Percentiles rank a stretch among this genome's conserved stretches.
Conservation (phyloP, 2,888 invertebrate genomes). For the Tolmerus cingulatus region DNA sequence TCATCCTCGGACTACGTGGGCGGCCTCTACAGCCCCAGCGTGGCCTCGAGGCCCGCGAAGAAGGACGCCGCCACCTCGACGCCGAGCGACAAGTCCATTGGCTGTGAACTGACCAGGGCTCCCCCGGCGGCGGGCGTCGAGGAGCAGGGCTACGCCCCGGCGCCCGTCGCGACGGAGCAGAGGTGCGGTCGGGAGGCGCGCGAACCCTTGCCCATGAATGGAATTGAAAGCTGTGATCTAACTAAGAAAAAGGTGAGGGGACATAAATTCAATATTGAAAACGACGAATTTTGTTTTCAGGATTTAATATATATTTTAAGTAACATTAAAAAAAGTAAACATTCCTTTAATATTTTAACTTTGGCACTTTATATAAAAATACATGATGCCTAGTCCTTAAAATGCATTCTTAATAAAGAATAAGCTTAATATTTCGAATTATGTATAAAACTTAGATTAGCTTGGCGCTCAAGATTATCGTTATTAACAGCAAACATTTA, state of each 20-base stretch:
- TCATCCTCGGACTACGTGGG: constrained; percentile 60
- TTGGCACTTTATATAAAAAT: too few relatives aligned
- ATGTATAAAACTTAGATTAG: too few relatives aligned
- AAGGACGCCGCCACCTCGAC: constrained; percentile 64
- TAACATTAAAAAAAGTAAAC: too few relatives aligned
- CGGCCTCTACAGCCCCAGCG: constrained; percentile 61
- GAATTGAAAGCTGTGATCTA: constrained; percentile 70
- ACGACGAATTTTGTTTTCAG: too few relatives aligned
- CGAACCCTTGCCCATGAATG: constrained; percentile 2
- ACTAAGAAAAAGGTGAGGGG: constrained; percentile 65
- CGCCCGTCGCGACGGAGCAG: neutral
- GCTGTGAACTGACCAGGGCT: constrained; percentile 47
- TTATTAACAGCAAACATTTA: too few relatives aligned
- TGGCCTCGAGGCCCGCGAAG: constrained; percentile 58
- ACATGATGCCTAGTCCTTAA: too few relatives aligned
- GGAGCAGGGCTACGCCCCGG: constrained; percentile 34
- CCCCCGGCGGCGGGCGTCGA: constrained; percentile 40
- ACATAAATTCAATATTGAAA: too few relatives aligned
- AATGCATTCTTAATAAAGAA: too few relatives aligned
- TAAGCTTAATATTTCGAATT: too few relatives aligned
- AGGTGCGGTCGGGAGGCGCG: neutral
- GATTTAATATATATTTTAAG: too few relatives aligned
- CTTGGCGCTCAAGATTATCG: too few relatives aligned
- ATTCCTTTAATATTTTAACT: too few relatives aligned
- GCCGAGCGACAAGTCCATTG: constrained; percentile 49